phyloP scores from a whole-genome alignment of 2,797 vertebrate species.

The Onychomys torridus region DNA sequence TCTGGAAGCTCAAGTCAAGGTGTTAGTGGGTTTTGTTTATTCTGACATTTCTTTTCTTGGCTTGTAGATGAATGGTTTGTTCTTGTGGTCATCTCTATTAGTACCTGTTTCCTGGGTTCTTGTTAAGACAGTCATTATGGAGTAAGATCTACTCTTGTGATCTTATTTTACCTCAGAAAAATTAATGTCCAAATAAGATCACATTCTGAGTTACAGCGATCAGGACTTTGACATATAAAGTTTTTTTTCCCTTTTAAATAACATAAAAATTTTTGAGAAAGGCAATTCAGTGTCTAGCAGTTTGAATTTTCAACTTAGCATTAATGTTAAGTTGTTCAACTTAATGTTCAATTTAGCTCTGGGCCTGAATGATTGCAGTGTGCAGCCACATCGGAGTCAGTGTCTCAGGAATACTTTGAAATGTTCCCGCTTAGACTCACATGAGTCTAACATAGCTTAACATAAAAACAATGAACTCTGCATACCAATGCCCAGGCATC shows the following conservation, averaged over 20 bases:
- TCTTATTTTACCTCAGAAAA: conserved; percentile 23
- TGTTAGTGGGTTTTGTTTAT: background rate
- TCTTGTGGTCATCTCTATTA: background rate
- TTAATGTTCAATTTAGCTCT: too few species aligned
- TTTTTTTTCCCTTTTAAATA: background rate
- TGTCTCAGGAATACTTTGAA: background rate
- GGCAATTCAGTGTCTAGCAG: background rate
- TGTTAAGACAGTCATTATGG: background rate
- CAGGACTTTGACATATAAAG: background rate
- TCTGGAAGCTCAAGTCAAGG: background rate
- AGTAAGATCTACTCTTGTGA: background rate
- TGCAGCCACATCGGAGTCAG: background rate
- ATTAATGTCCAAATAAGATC: background rate
- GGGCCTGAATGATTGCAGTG: background rate
- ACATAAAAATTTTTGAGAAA: background rate
- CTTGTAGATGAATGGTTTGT: background rate
- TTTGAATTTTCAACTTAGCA: background rate
- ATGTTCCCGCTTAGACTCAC: background rate
- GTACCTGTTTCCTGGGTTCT: background rate
- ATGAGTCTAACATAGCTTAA: background rate
- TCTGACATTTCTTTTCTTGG: background rate
- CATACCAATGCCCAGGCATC: background rate
- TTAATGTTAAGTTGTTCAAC: background rate
- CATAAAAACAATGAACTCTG: background rate
- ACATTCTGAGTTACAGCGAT: background rate